phyloP scores from a whole-genome alignment of 2,888 invertebrate species.

The Harpagoxenus sublaevis region DNA sequence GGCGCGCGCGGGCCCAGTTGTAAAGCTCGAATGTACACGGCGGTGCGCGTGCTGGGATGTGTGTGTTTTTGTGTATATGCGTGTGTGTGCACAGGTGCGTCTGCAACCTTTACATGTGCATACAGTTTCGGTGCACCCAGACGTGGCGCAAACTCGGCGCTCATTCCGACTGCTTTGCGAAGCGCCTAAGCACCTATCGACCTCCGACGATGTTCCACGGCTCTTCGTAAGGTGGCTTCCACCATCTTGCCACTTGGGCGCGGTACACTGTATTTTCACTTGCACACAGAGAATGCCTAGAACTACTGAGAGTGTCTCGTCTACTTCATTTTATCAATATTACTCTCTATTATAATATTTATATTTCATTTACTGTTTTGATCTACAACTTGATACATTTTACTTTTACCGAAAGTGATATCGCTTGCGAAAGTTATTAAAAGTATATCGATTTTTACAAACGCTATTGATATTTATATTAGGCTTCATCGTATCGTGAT shows the following conservation, averaged over 20 bases:
- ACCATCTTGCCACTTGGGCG: conserved; percentile 27
- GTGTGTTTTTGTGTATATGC: neutral
- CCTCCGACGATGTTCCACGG: conserved; percentile 21
- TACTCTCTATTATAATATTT: neutral
- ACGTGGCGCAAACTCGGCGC: conserved; percentile 42
- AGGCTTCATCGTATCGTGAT: neutral
- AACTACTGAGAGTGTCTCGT: neutral
- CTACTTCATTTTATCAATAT: neutral
- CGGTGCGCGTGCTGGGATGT: neutral
- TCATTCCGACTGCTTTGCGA: conserved; percentile 51
- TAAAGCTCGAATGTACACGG: conserved; percentile 33
- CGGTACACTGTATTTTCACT: neutral
- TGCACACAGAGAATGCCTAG: neutral
- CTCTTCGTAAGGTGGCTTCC: neutral
- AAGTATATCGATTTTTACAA: conserved; percentile 18
- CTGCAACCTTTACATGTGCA: conserved; percentile 30
- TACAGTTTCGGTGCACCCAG: conserved; percentile 22
- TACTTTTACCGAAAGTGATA: neutral
- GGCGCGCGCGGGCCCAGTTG: conserved; percentile 20
- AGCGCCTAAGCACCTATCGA: conserved; percentile 57
- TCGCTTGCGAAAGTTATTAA: neutral
- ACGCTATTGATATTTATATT: conserved; percentile 5
- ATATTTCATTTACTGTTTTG: neutral
- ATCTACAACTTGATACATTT: neutral
- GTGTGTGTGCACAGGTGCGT: conserved; percentile 32